phyloP scores from a whole-genome alignment of 2,888 invertebrate genomes.

The Drosophila merina region DNA sequence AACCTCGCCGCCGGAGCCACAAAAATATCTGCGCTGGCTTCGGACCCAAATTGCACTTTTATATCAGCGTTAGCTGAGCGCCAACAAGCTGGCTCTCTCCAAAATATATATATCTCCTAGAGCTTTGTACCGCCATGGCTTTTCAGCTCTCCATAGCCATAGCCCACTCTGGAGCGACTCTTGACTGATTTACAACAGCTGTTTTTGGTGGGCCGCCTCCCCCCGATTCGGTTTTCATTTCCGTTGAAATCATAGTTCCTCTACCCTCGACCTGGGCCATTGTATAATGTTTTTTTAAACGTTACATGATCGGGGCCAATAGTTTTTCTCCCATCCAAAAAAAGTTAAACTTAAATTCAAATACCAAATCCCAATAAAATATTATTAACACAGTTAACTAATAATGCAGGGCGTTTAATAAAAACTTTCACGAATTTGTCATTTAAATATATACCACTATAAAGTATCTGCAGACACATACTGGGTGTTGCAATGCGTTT shows the following conservation, averaged over 20 bases:
- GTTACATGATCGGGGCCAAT: constrained; percentile 18
- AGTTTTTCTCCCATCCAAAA: constrained; percentile 1
- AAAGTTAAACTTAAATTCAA: background rate
- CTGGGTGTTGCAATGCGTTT: constrained; percentile 25
- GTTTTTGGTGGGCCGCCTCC: constrained; percentile 32
- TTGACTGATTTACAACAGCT: constrained; percentile 74
- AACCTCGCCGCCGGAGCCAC: constrained; percentile 68
- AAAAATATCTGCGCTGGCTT: constrained; percentile 74
- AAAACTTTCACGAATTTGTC: constrained; percentile 57
- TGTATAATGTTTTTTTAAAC: constrained; percentile 39
- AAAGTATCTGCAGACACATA: constrained; percentile 11
- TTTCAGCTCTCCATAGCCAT: constrained; percentile 2
- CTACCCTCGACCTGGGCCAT: constrained; percentile 66
- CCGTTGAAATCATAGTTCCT: constrained; percentile 62
- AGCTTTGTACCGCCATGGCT: background rate
- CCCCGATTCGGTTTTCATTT: constrained; percentile 58
- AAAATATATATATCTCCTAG: constrained; percentile 7
- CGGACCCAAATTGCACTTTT: constrained; percentile 76
- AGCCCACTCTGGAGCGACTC: constrained; percentile 27
- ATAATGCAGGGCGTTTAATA: constrained; percentile 32
- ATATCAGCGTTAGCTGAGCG: constrained; percentile 58
- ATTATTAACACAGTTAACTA: constrained; percentile 9
- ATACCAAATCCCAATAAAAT: background rate
- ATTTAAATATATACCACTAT: constrained; percentile 34
- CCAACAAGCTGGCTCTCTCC: constrained; percentile 33